These are phyloP conservation scores for Leptinotarsa peninsularis DNA, from an alignment of 2,888 invertebrate genomes.

Conservation along the genomic window DNA sequence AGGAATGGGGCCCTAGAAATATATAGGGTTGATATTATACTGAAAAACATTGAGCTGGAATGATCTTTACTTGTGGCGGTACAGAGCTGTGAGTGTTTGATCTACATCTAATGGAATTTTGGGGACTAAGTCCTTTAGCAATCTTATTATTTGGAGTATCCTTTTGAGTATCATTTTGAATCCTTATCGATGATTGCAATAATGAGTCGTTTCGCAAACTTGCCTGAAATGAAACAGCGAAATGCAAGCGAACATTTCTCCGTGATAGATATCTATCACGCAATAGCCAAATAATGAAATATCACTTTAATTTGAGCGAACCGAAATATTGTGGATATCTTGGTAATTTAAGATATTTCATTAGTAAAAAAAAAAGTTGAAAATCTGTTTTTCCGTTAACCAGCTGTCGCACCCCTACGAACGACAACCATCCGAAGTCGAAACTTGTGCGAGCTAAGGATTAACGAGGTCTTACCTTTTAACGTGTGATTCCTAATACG, in stretches of 20 bases:
- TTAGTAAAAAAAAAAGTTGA: too few species aligned
- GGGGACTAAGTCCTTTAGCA: conserved; percentile 74
- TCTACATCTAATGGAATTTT: conserved; percentile 75
- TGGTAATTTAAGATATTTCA: too few species aligned
- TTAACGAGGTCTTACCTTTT: too few species aligned
- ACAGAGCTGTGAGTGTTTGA: conserved; percentile 64
- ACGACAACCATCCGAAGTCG: too few species aligned
- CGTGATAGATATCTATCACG: conserved; percentile 23
- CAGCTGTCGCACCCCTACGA: too few species aligned
- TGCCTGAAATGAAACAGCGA: conserved; percentile 56
- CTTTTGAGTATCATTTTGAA: conserved; percentile 83
- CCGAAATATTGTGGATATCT: too few species aligned
- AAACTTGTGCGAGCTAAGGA: too few species aligned
- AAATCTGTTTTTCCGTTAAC: too few species aligned
- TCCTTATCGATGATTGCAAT: conserved; percentile 73
- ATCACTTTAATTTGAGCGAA: background rate
- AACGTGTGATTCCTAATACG: too few species aligned
- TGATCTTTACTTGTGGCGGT: conserved; percentile 61
- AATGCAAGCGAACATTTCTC: conserved; percentile 26
- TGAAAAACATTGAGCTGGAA: conserved; percentile 8
- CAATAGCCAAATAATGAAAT: conserved; percentile 2
- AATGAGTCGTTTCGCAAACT: conserved; percentile 72
- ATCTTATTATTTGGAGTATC: conserved; percentile 76
- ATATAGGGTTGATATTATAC: background rate
- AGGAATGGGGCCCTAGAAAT: conserved; percentile 62